phyloP scores from a whole-genome alignment of 2,113 vertebrate species.

The Aleadryas rufinucha region DNA sequence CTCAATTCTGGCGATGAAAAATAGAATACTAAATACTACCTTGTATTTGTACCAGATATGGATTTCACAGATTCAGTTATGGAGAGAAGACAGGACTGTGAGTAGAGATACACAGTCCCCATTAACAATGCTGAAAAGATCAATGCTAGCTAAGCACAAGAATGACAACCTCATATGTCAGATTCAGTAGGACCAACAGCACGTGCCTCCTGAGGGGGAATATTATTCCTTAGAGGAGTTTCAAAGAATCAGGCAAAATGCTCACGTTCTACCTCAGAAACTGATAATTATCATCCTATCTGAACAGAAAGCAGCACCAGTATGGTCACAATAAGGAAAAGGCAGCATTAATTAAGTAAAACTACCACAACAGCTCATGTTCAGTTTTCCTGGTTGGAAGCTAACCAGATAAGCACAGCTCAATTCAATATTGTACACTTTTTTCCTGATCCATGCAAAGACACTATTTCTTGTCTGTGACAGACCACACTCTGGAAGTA shows the following conservation, averaged over 20 bases:
- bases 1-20: conserved; percentile 31
- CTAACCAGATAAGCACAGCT: background rate
- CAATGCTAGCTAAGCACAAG: conserved; percentile 53
- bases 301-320: background rate
- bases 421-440: background rate
- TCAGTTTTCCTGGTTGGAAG: background rate
- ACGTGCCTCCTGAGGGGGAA: background rate
- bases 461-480: background rate
- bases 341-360: background rate
- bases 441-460: background rate
- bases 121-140: conserved; percentile 63
- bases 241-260: conserved; percentile 21
- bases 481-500: background rate
- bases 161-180: conserved; percentile 64
- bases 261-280: background rate
- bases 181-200: conserved; percentile 26
- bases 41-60: background rate
- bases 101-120: conserved; percentile 25
- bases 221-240: background rate
- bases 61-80: background rate
- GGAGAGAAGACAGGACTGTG: conserved; percentile 22
- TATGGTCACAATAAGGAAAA: background rate
- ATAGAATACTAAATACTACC: conserved; percentile 8
- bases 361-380: background rate
- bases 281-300: background rate